A percentile compares a stretch with the other conserved stretches of the same genome.
phyloP scores from a whole-genome alignment of 1,140 invertebrate genomes.

The Sarcophaga bullata region DNA sequence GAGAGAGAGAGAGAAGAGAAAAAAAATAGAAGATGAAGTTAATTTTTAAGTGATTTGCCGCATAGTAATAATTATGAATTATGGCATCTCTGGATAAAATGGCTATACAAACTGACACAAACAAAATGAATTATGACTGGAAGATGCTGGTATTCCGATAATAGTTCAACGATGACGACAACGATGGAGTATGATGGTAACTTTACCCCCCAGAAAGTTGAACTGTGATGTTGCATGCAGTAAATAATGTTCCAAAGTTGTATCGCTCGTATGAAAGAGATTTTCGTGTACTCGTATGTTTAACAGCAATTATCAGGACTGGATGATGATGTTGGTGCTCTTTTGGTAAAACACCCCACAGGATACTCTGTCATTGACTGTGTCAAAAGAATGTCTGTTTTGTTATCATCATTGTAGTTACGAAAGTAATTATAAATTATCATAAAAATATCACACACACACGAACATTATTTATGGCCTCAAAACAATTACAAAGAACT shows the following conservation, averaged over 20 bases:
- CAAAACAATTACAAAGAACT: no score
- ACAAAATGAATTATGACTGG: neutral
- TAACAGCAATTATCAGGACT: neutral
- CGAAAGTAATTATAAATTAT: slow-evolving; percentile 1
- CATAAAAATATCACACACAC: neutral
- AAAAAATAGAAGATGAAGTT: slow-evolving; percentile 30
- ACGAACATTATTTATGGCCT: neutral
- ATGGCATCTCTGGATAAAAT: slow-evolving; percentile 17
- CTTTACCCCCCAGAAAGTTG: no score
- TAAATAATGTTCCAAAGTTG: no score
- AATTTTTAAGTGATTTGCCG: slow-evolving; percentile 38
- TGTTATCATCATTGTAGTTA: neutral
- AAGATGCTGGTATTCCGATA: neutral
- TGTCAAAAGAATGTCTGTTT: neutral
- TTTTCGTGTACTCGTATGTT: neutral
- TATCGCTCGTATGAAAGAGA: no score
- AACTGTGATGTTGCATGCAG: no score
- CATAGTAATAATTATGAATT: slow-evolving; percentile 40
- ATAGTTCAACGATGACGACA: neutral
- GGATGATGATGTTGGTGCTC: neutral
- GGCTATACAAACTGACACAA: neutral
- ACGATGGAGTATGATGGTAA: neutral
- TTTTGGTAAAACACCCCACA: neutral
- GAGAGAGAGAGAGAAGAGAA: neutral
- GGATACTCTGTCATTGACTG: neutral